Evolutionary conservation across 2,113 vertebrate genomes (phyloP), one percentile per base, ranked within the genome.

Genomic region (Ellobius talpinus): DNA sequence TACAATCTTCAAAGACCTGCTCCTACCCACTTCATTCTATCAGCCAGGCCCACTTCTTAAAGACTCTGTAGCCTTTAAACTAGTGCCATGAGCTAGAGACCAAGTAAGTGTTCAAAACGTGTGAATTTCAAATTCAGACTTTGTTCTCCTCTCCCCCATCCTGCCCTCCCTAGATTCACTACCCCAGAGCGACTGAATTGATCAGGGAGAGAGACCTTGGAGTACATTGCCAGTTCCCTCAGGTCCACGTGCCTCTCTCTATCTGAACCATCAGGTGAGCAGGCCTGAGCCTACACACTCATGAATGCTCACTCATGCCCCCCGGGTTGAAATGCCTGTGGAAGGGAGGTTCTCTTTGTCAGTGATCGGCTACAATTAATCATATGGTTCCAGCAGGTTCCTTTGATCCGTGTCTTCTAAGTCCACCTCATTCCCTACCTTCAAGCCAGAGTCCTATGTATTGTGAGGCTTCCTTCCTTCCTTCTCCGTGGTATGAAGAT

Each of bases 341-440:
- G 19, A 16, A 90, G n/a, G 19, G 65, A 76, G 86, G 52, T 11
- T 45, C 42, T 91, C 58, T 76, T 74, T 63, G 50, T 74, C 52
- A 23, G 0, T 36, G 50, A 84, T 12, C 73, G 85, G 81, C 95
- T 95, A 90, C 45, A 72, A 85, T 88, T 77, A 29, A 87, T 93
- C 78, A 61, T 52, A 55, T 52, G 45, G 89, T 97, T 96, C 87
- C 87, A 86, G 66, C 77, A 79, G 55, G 58, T 76, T 79, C 87
- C 81, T 94, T 92, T 93, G 94, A 84, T 55, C 61, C 10, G 3
- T 26, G 45, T 74, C 66, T 23, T 87, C 86, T 77, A 50, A 66
- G 9, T 65, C 7, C 29, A 79, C 61, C 81, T 86, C 52, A 68
- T 78, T 85, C 36, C 31, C 74, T 55, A 78, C 36, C 58, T 94